Conservation (phyloP, 1,140 invertebrate genomes). For the Pentalonia nigronervosa region DNA sequence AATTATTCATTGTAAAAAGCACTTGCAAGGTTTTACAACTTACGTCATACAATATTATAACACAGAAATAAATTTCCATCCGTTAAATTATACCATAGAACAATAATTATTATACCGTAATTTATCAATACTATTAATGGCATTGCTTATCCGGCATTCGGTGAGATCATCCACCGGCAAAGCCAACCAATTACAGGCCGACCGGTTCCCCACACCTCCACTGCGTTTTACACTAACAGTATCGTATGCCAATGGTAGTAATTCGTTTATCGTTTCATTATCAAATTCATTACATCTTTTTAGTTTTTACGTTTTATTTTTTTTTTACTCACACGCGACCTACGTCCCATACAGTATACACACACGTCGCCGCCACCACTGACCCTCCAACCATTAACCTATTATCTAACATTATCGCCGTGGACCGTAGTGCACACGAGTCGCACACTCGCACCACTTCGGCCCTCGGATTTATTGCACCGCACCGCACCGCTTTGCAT, state of each 20-base stretch:
- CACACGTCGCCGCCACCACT: too few relatives aligned
- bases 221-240: neutral
- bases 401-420: neutral
- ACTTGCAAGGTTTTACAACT: neutral
- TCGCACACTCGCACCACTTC: neutral
- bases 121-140: neutral
- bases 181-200: conserved; percentile 5
- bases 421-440: neutral
- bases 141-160: too few relatives aligned
- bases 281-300: neutral
- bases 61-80: neutral
- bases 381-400: neutral
- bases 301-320: neutral
- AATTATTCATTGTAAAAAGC: neutral
- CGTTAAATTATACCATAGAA: neutral
- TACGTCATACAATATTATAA: neutral
- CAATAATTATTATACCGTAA: neutral
- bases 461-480: neutral
- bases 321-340: neutral
- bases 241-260: neutral
- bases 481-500: neutral
- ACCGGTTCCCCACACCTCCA: neutral
- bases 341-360: too few relatives aligned
- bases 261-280: conserved; percentile 1
- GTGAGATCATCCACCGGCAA: neutral